Base-by-base conservation (phyloP, 2,888 invertebrate species). In the Acrobasis repandana region DNA sequence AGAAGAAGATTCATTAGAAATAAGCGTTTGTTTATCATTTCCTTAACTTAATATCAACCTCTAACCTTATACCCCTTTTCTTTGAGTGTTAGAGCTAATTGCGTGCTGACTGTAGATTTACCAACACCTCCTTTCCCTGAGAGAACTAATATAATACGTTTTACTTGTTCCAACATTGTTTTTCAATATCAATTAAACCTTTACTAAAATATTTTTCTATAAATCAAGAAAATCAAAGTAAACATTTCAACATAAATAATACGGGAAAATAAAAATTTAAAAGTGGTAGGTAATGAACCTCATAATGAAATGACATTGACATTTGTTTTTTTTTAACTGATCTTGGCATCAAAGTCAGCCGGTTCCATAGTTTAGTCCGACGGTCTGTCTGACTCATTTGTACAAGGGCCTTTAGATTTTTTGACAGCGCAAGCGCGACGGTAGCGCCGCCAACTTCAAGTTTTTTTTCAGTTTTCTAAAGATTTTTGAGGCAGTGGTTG, bases 111-210 rank as follows among this genome's bases (percentile, higher is more conserved):
- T 63, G 99, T 99, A 18, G 98, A 99, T 93, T 99, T 99, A 14
- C 99, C 99, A 33, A 99, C 99, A 48, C 99, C 99, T 28, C 99
- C 99, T 93, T 99, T 99, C 1, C 99, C 99, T 1, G 99, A 99
- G 58, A 99, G 93, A n/a, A 99, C 95, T 70, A 99, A 92, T 75
- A 99, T 95, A 49, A 97, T 93, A 80, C 97, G 95, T 85, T 97
- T 97, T 8, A 97, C 96, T 66, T 94, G 93, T 58, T 96, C 95
- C 71, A 97, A 88, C 96, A 97, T 96, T 68, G 58, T 76, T 34
- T 57, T 18, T 47, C 61, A 46, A 18, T 61, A 20, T 48, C 3
- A 20, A 11, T 20, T 14, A n/a, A 43, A 43, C 9, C 36, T 28
- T 28, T 28, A n/a, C 5, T 50, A 28, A 8, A 6, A 28, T 6